phyloP scores from a whole-genome alignment of 1,140 invertebrate species.

The Akabosia matsudoensis region DNA sequence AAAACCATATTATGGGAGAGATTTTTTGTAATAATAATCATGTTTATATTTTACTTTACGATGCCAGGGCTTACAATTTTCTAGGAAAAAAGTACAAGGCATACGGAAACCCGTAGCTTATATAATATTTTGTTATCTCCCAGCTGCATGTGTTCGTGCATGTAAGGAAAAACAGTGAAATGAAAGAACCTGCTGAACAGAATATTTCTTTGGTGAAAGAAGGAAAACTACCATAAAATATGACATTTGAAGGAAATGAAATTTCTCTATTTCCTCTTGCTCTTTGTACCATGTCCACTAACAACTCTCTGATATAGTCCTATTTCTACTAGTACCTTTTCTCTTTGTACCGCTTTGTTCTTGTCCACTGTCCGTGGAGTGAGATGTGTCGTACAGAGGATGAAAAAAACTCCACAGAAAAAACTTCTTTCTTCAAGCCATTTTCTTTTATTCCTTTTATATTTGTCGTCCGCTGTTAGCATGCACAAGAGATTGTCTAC shows the following conservation, averaged over 20 bases:
- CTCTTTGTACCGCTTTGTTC: slow-evolving; percentile 2
- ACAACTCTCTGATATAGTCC: background rate
- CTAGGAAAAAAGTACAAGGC: too few species aligned
- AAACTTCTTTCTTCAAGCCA: background rate
- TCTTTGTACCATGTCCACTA: background rate
- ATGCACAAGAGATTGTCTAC: too few species aligned
- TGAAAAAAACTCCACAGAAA: background rate
- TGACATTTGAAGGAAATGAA: slow-evolving; percentile 14
- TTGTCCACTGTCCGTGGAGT: background rate
- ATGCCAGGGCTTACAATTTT: too few species aligned
- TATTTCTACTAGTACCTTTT: background rate
- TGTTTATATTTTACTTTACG: too few species aligned
- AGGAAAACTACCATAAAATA: slow-evolving; percentile 11
- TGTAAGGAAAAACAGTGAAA: background rate
- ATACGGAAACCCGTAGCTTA: too few species aligned
- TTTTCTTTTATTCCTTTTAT: background rate
- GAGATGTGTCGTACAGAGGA: background rate
- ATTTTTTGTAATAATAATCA: too few species aligned
- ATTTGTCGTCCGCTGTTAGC: too few species aligned
- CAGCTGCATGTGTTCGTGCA: background rate
- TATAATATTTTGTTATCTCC: background rate
- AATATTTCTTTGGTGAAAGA: background rate
- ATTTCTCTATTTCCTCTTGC: background rate
- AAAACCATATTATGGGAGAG: too few species aligned
- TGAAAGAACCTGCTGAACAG: background rate